These are phyloP conservation scores for Conchocele bisecta DNA, from an alignment of 2,888 invertebrate genomes.

Conservation along the genomic window DNA sequence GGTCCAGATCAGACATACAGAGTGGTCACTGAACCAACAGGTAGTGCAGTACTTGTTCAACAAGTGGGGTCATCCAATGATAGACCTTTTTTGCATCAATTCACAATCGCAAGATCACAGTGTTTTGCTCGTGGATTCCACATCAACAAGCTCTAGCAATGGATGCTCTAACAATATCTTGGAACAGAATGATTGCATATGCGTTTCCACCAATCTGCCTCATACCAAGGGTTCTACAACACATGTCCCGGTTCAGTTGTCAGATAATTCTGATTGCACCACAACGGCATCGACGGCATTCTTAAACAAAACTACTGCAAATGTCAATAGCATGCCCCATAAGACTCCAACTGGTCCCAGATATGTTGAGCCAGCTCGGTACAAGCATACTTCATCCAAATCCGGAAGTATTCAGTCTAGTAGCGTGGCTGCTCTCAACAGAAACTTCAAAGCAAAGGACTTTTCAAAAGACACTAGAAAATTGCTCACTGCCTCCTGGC, in stretches of 20 bases:
- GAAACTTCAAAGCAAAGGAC: constrained; percentile 13
- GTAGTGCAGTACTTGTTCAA: constrained; percentile 16
- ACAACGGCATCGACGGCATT: constrained; percentile 12
- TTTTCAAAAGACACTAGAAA: constrained; percentile 32
- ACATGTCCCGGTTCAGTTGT: constrained; percentile 18
- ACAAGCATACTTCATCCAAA: constrained; percentile 26
- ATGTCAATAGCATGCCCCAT: constrained; percentile 1
- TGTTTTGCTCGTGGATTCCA: constrained; percentile 38
- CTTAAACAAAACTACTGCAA: constrained; percentile 13
- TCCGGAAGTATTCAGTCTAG: constrained; percentile 27
- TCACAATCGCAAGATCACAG: constrained; percentile 15
- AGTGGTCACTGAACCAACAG: constrained; percentile 20
- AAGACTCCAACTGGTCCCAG: background rate
- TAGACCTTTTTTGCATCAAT: constrained; percentile 39
- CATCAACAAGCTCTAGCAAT: constrained; percentile 22
- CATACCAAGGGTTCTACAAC: constrained; percentile 38
- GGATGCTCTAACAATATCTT: constrained; percentile 43
- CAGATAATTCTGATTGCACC: constrained; percentile 4
- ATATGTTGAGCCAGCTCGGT: constrained; percentile 12
- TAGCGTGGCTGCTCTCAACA: constrained; percentile 39
- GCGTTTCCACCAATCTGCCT: constrained; percentile 40
- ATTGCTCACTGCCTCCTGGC: constrained; percentile 19
- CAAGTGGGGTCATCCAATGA: background rate
- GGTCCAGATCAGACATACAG: constrained; percentile 3
- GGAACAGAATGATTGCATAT: constrained; percentile 43